Conservation (phyloP, 2,113 vertebrate species). For the rat (Rattus norvegicus) region DNA sequence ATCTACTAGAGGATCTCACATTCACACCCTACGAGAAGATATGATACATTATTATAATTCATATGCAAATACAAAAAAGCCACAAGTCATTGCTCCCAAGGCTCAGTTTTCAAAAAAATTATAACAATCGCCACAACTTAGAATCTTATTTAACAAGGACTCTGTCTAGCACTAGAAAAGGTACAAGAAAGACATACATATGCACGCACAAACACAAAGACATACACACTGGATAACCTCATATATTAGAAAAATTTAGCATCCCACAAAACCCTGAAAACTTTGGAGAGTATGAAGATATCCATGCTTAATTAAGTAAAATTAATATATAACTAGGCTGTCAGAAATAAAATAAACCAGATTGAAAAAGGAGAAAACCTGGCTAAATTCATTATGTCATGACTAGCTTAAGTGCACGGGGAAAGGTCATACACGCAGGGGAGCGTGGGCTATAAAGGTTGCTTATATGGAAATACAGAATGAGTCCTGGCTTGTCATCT, state of each 20-base stretch:
- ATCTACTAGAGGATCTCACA: background rate
- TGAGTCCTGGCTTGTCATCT: background rate
- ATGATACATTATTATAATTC: constrained; percentile 9
- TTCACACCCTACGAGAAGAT: constrained; percentile 25
- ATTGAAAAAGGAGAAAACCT: background rate
- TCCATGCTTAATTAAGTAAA: background rate
- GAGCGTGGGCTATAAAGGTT: background rate
- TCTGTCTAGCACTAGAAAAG: background rate
- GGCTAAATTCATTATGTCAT: background rate
- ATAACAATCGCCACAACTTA: background rate
- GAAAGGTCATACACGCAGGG: background rate
- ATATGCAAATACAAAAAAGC: background rate
- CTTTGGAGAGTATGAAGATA: background rate
- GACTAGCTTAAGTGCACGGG: background rate
- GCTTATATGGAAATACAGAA: background rate
- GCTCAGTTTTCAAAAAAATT: constrained; percentile 30
- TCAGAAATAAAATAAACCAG: background rate
- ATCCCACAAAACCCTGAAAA: background rate
- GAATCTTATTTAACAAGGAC: background rate
- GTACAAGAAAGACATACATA: background rate
- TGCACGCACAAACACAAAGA: background rate
- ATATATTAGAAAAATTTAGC: constrained; percentile 5
- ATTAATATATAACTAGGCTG: background rate
- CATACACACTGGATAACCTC: background rate
- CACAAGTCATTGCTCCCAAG: background rate